Evolutionary conservation across 2,797 vertebrate genomes (phyloP).

Genomic region (Myotis vivesi): DNA sequence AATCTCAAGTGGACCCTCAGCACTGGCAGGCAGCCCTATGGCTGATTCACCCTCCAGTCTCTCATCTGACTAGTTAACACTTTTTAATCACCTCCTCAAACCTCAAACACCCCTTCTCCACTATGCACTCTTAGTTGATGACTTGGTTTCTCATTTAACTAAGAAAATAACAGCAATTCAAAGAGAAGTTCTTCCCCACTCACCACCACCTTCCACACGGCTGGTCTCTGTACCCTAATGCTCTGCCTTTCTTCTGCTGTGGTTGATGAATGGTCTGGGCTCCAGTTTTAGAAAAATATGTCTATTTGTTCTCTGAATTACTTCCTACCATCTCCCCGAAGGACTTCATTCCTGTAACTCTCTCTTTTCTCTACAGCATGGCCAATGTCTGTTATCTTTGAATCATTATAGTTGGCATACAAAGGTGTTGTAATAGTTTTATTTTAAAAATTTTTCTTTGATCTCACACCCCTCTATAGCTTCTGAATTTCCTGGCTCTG

Average conservation of each 20-base stretch:
- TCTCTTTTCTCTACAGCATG: neutral
- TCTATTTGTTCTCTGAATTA: neutral
- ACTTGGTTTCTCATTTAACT: neutral
- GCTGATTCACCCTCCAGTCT: neutral
- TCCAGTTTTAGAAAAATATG: neutral
- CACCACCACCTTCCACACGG: neutral
- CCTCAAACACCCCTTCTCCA: neutral
- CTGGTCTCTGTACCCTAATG: neutral
- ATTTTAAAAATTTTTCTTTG: neutral
- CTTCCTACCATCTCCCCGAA: neutral
- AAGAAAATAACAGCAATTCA: neutral
- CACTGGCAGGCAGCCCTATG: neutral
- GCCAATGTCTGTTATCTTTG: neutral
- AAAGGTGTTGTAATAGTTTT: neutral
- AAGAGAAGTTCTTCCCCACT: neutral
- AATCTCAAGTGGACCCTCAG: neutral
- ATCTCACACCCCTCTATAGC: neutral
- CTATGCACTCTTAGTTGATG: neutral
- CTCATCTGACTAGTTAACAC: neutral
- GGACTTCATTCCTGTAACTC: neutral
- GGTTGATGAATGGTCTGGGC: neutral
- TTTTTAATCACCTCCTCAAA: neutral
- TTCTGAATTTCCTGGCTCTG: neutral
- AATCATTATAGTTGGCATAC: neutral
- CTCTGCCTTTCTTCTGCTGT: neutral